These are phyloP conservation scores for Aphrocallistes beatrix DNA, from an alignment of 37 sponge, comb jelly and placozoan species.

Conservation along the genomic window DNA sequence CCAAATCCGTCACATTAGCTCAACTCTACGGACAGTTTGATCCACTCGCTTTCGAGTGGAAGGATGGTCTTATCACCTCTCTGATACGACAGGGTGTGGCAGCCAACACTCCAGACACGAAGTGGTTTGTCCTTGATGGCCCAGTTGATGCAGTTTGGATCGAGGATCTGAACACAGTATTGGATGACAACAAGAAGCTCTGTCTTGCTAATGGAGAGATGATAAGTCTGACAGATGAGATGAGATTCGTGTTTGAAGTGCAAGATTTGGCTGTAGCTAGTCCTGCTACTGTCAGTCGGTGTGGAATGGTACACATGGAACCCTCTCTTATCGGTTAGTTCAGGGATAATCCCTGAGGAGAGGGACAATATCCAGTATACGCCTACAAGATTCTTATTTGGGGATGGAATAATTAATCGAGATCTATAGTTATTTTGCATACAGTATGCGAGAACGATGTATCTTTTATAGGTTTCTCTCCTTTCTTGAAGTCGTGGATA, in stretches of 20 bases:
- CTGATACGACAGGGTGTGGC: constrained; percentile 62
- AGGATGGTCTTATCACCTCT: constrained; percentile 87
- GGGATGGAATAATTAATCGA: too few relatives aligned
- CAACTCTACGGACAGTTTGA: constrained; percentile 98
- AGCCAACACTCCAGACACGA: constrained; percentile 53
- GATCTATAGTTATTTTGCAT: too few relatives aligned
- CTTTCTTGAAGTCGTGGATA: neutral
- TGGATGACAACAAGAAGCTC: constrained; percentile 98
- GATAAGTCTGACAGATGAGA: constrained; percentile 86
- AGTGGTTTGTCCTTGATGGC: constrained; percentile 96
- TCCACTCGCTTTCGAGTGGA: constrained; percentile 91
- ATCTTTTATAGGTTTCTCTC: neutral
- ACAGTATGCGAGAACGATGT: too few relatives aligned
- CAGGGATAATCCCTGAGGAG: constrained; percentile 68
- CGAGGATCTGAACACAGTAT: constrained; percentile 98
- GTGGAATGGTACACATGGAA: constrained; percentile 96
- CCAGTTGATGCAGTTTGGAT: constrained; percentile 99
- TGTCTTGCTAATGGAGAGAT: constrained; percentile 96
- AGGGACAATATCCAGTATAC: too few relatives aligned
- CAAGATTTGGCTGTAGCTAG: constrained; percentile 88
- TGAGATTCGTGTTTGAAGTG: constrained; percentile 98
- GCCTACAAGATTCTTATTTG: too few relatives aligned
- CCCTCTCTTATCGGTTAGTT: constrained; percentile 81
- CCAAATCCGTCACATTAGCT: constrained; percentile 97
- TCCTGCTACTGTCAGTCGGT: constrained; percentile 94